Base-by-base conservation (phyloP, 2,113 vertebrate species). In the Clupea harengus region DNA sequence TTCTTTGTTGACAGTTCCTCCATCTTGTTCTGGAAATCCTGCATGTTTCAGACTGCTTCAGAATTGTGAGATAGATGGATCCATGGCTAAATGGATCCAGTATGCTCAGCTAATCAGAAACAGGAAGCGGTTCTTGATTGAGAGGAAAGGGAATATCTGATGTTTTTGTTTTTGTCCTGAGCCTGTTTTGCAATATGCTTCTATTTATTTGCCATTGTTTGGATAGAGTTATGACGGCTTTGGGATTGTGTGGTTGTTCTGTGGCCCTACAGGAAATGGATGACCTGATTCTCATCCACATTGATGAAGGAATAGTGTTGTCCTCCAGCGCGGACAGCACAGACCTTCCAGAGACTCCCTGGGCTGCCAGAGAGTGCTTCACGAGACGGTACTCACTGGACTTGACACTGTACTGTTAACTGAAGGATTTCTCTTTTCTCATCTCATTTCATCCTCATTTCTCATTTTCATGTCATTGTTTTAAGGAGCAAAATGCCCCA, bases 201-300 rank as follows among this genome's bases (percentile, higher is more conserved):
- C 9, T 22, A 60, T 20, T 22, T 18, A 39, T 17, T 78, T 32
- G 7, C 25, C 67, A 75, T 75, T 78, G 72, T 78, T 78, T 78
- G 13, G 10, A 32, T 39, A 11, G 9, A 78, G 72, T 78, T 28
- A 4, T 72, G 64, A 72, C 32, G 64, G 28, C 9, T 78, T 39
- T 78, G 13, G 39, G 72, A 75, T 39, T 75, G 28, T 78, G 6
- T 75, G 45, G 57, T 49, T 32, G 5, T 54, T 83, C 46, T 90
- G 80, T 45, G 11, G 0, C 28, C 72, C 25, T 15, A 78, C 85
- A 99, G 98, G 98, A 99, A 93, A 94, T 94, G 0, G 98, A 99
- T 22, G 98, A 97, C 25, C 92, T 99, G 85, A 92, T 99, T 88
- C 93, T 99, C 81, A 95, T 99, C 60, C 96, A 97, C 88, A 92